Conservation (phyloP, 1,140 invertebrate species). For the Drosophila cardini region DNA sequence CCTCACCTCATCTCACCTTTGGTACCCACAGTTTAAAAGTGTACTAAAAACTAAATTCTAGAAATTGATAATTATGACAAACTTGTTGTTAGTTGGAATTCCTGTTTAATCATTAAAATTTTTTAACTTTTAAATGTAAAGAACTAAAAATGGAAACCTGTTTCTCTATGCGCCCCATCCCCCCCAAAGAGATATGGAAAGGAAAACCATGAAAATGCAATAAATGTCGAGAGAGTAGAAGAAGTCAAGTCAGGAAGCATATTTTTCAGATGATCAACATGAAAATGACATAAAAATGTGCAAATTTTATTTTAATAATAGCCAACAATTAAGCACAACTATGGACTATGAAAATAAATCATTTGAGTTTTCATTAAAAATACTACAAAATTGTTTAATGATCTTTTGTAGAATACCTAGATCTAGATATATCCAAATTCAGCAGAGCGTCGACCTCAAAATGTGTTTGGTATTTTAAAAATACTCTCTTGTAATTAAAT, state of each 20-base stretch:
- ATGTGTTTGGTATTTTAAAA: not conserved
- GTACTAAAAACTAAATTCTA: constrained; percentile 25
- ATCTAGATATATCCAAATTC: constrained; percentile 16
- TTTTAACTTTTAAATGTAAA: constrained; percentile 1
- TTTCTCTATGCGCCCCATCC: not conserved
- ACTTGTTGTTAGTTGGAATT: constrained; percentile 26
- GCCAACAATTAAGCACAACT: constrained; percentile 24
- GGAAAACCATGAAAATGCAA: constrained; percentile 3
- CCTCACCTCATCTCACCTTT: too few relatives aligned
- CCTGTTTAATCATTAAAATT: constrained; percentile 29
- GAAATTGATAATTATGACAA: constrained; percentile 43
- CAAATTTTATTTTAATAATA: constrained; percentile 22
- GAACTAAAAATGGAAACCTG: constrained; percentile 3
- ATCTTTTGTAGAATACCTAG: not conserved
- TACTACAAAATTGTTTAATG: constrained; percentile 33
- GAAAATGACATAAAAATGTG: constrained; percentile 5
- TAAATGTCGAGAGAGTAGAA: not conserved
- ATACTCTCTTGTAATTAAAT: constrained; percentile 15
- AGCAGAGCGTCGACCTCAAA: constrained; percentile 10
- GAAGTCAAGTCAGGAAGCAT: constrained; percentile 8
- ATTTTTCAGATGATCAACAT: constrained; percentile 14
- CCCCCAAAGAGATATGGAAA: not conserved
- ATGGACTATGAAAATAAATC: constrained; percentile 42
- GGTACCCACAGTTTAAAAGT: not conserved
- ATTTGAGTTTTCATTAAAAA: constrained; percentile 25